Percentiles rank a stretch among this genome's conserved stretches.
Evolutionary conservation across 2,797 vertebrate species (phyloP).

Genomic region (Melopsittacus undulatus): DNA sequence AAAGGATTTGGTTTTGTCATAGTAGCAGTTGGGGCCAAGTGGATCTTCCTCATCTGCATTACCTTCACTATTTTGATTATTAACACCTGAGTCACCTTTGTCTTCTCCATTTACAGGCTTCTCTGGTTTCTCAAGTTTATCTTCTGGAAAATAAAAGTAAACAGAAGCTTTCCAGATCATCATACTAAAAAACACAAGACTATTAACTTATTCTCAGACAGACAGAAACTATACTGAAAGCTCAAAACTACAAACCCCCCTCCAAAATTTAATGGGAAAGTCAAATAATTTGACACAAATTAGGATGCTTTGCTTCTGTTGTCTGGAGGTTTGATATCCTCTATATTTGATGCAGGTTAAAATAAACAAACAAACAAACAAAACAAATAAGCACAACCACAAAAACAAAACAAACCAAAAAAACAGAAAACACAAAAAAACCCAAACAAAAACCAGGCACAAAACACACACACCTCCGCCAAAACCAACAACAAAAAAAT

Average conservation of each 20-base stretch:
- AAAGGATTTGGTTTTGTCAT: too few species aligned
- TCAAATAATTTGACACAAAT: neutral
- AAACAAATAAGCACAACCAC: too few species aligned
- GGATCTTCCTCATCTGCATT: too few species aligned
- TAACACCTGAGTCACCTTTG: too few species aligned
- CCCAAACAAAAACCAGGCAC: too few species aligned
- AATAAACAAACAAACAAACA: too few species aligned
- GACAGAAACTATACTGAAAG: neutral
- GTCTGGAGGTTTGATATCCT: neutral
- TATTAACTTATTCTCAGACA: neutral
- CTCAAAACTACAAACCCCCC: neutral
- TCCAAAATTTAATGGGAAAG: neutral
- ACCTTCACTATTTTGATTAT: too few species aligned
- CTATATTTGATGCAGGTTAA: neutral
- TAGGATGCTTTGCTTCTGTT: neutral
- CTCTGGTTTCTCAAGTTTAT: slow-evolving; percentile 88
- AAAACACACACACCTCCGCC: too few species aligned
- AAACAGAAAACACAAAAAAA: too few species aligned
- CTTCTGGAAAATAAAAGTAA: slow-evolving; percentile 80
- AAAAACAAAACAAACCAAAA: too few species aligned
- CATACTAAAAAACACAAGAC: neutral
- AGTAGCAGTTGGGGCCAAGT: too few species aligned
- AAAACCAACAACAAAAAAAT: too few species aligned
- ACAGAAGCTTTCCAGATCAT: neutral
- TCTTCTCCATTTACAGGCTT: slow-evolving; percentile 93